Conservation (phyloP, 2,888 invertebrate genomes). For the Eupithecia inturbata region DNA sequence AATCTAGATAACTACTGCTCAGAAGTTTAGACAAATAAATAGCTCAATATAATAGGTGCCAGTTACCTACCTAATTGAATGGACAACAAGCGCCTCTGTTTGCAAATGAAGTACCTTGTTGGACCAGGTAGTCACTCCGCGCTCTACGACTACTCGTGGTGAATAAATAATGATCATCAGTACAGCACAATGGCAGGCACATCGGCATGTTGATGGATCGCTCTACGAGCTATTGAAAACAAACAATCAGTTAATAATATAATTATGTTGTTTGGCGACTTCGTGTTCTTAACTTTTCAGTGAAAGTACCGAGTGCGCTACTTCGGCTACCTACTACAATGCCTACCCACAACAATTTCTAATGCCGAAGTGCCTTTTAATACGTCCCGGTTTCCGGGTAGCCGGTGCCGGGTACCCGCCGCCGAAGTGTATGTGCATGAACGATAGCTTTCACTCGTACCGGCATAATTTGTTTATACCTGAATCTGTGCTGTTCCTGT, state of each 20-base stretch:
- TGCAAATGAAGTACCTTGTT: background rate
- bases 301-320: too few relatives aligned
- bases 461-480: too few relatives aligned
- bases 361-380: too few relatives aligned
- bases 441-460: too few relatives aligned
- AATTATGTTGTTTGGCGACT: background rate
- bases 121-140: background rate
- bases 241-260: background rate
- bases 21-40: background rate
- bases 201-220: background rate
- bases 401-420: too few relatives aligned
- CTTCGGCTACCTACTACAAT: too few relatives aligned
- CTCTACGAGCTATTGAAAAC: background rate
- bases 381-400: too few relatives aligned
- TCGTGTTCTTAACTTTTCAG: background rate
- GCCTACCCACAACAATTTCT: too few relatives aligned
- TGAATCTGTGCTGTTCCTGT: too few relatives aligned
- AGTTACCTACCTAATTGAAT: background rate
- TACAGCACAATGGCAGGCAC: background rate
- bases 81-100: background rate
- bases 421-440: too few relatives aligned
- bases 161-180: background rate
- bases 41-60: background rate
- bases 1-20: background rate
- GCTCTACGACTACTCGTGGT: background rate